Conservation (phyloP, 2,888 invertebrate species). For the Cyclophora albipunctata region DNA sequence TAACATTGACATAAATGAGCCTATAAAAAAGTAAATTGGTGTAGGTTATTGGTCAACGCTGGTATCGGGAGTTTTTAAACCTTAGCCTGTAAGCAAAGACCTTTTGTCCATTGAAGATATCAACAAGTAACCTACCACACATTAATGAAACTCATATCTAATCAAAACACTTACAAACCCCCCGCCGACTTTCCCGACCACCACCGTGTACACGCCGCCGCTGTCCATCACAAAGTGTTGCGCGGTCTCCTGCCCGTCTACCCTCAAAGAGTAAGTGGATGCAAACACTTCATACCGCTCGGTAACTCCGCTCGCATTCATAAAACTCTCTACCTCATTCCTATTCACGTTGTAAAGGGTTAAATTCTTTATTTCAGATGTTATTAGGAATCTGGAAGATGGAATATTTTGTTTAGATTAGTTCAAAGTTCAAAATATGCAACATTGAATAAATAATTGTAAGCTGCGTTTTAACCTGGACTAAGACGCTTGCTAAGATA, state of each 20-base stretch:
- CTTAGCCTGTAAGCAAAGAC: no score
- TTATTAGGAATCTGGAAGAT: constrained; percentile 34
- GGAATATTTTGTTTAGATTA: not conserved
- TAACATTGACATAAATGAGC: no score
- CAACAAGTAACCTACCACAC: no score
- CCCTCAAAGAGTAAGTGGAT: constrained; percentile 35
- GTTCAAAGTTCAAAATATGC: no score
- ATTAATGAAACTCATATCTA: no score
- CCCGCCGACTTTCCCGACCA: constrained; percentile 27
- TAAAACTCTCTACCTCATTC: constrained; percentile 31
- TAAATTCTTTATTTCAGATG: constrained; percentile 25
- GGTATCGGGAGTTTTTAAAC: no score
- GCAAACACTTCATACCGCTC: constrained; percentile 42
- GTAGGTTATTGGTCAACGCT: no score
- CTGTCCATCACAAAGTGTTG: constrained; percentile 31
- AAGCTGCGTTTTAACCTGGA: not conserved
- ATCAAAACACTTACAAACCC: constrained; percentile 30
- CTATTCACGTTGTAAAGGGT: constrained; percentile 36
- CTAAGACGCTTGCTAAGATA: no score
- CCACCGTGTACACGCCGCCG: constrained; percentile 46
- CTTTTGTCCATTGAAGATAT: no score
- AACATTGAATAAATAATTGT: not conserved
- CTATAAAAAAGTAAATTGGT: no score
- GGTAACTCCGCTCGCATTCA: constrained; percentile 27
- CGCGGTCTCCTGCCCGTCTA: constrained; percentile 20